Evolutionary conservation across 2,113 vertebrate species (phyloP).

Genomic region (Lampris incognitus): DNA sequence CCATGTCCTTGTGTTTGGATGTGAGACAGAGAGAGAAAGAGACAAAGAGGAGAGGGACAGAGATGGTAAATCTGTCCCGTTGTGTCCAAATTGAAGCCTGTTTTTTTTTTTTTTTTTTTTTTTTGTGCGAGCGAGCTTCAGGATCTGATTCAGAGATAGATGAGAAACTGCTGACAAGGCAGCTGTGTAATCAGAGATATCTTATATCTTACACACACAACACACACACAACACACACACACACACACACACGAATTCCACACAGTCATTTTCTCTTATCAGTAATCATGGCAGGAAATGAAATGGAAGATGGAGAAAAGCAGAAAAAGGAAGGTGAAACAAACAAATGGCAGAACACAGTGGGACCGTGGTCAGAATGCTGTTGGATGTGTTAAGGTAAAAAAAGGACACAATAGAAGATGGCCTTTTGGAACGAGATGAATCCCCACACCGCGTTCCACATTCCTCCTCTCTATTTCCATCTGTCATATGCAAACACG

Average conservation of each 20-base stretch:
- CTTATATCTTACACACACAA: not conserved
- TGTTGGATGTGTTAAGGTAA: constrained; percentile 14
- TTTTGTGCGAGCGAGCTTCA: constrained; percentile 3
- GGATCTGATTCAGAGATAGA: constrained; percentile 35
- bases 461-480: constrained; percentile 3
- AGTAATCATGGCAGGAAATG: constrained; percentile 20
- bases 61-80: not conserved
- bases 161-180: constrained; percentile 43
- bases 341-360: not conserved
- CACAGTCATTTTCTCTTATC: constrained; percentile 41
- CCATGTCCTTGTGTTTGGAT: constrained; percentile 1
- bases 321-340: not conserved
- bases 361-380: constrained; percentile 5
- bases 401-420: not conserved
- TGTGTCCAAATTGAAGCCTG: constrained; percentile 28
- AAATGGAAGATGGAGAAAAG: constrained; percentile 22
- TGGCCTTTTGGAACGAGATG: not conserved
- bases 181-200: constrained; percentile 35
- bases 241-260: constrained; percentile 13
- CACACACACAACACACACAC: constrained; percentile 4
- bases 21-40: constrained; percentile 2
- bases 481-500: constrained; percentile 46
- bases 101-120: not conserved
- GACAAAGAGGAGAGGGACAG: not conserved
- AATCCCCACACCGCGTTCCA: not conserved